Base-by-base conservation (phyloP, 2,888 invertebrate genomes). In the Galeopsomyia nigrocyanea region DNA sequence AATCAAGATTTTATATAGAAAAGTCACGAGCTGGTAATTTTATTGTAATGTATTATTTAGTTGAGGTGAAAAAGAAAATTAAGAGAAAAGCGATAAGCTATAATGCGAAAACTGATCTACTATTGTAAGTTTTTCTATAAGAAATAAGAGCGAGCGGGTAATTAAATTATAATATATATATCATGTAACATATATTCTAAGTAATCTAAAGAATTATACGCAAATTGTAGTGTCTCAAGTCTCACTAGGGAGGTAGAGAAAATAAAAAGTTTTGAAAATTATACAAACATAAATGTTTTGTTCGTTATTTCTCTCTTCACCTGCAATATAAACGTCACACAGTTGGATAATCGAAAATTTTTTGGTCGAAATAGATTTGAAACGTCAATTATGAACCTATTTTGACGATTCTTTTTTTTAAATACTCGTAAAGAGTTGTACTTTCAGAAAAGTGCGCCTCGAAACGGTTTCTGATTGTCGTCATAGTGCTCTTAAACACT, bases 211-310 rank as follows among this genome's bases (percentile, higher is more conserved):
- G 79, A 83, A 82, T 80, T 78, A 81, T 83, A 83, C 75, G 80
- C 77, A 80, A 82, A 84, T 80, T 83, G 84, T 86, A 85, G 85
- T 82, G 80, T 83, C 78, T 82, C 81, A 82, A 82, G 80, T 82
- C 82, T 82, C 82, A 83, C 76, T 84, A 82, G 82, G 80, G 78
- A 80, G 82, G 82, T 84, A 85, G 85, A 81, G 78, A 80, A 82
- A 82, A 81, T 79, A 83, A 85, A 31, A 85, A 66, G 47, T 69
- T 74, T 73, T 79, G 75, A 80, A 82, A 84, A 79, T 78, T 77
- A 61, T 74, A 78, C 68, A 79, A 82, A 76, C 73, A 73, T 26
- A 26, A 26, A 26, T 26, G 26, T 5, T 26, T 26, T 3, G 26
- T 26, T 26, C 26, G 26, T 26, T 26, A 26, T 26, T 26, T 26